phyloP scores from a whole-genome alignment of 2,888 invertebrate species.

The Pantelozetes paolii region DNA sequence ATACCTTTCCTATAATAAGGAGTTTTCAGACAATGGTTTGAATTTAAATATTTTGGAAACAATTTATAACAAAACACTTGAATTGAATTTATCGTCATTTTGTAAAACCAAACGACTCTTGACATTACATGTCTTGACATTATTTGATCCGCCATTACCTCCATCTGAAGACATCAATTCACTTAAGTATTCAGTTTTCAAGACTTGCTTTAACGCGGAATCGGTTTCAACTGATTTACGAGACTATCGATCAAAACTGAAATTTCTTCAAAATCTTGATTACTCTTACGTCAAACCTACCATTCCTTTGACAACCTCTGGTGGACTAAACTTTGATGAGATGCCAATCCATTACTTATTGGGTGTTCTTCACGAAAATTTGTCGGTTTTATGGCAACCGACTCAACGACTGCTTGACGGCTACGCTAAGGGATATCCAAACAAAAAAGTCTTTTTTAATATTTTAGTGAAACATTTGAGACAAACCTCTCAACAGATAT shows the following conservation, averaged over 20 bases:
- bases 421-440: slow-evolving; percentile 58
- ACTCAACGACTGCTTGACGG: slow-evolving; percentile 68
- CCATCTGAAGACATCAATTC: slow-evolving; percentile 38
- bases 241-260: slow-evolving; percentile 72
- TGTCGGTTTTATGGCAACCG: slow-evolving; percentile 83
- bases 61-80: slow-evolving; percentile 58
- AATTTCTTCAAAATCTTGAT: slow-evolving; percentile 68
- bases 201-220: slow-evolving; percentile 66
- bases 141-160: slow-evolving; percentile 58
- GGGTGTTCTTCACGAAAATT: slow-evolving; percentile 76
- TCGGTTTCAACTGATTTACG: slow-evolving; percentile 66
- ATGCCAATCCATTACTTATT: slow-evolving; percentile 72
- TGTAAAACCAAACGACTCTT: slow-evolving; percentile 52
- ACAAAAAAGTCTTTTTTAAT: slow-evolving; percentile 38
- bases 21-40: not conserved
- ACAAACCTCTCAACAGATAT: slow-evolving; percentile 15
- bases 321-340: slow-evolving; percentile 38
- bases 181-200: slow-evolving; percentile 57
- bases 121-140: slow-evolving; percentile 60
- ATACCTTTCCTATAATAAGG: slow-evolving; percentile 48
- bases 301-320: slow-evolving; percentile 47
- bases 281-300: slow-evolving; percentile 49
- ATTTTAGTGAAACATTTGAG: slow-evolving; percentile 49
- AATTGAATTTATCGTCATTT: slow-evolving; percentile 64
- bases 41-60: slow-evolving; percentile 52